phyloP scores from a whole-genome alignment of 2,113 vertebrate genomes.

The Eulemur macaco region DNA sequence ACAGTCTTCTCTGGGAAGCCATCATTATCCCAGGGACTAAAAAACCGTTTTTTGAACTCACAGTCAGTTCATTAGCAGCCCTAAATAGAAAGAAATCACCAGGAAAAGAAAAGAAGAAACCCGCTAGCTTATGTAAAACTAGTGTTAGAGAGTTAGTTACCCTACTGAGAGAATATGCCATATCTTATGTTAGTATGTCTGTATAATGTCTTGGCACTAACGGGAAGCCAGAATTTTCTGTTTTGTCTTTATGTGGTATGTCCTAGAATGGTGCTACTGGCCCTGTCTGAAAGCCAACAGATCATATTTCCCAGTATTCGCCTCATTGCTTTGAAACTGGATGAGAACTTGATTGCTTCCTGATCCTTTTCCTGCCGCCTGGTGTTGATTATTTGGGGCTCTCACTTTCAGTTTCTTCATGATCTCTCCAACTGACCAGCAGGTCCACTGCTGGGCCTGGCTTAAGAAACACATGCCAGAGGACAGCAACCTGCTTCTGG shows the following conservation, averaged over 20 bases:
- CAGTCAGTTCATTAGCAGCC: background rate
- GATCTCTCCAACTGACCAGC: constrained; percentile 97
- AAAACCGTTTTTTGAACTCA: background rate
- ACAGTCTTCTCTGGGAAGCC: background rate
- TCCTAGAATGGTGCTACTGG: background rate
- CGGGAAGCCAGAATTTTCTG: background rate
- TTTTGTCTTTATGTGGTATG: background rate
- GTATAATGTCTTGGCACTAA: background rate
- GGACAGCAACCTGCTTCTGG: constrained; percentile 91
- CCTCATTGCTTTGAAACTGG: background rate
- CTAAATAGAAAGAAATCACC: background rate
- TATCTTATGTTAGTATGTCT: background rate
- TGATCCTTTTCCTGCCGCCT: background rate
- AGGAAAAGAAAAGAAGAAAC: background rate
- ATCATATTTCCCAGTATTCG: background rate
- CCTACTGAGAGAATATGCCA: background rate
- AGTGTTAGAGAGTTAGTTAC: background rate
- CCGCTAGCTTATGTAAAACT: background rate
- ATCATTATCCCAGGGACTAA: background rate
- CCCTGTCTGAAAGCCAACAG: background rate
- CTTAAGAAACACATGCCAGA: constrained; percentile 93
- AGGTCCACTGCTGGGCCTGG: constrained; percentile 98
- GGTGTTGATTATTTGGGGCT: constrained; percentile 46
- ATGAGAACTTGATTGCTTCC: background rate
- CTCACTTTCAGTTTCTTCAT: constrained; percentile 94